Percentiles rank a stretch among this genome's conserved stretches.
Evolutionary conservation across 2,113 vertebrate genomes (phyloP).

Genomic region (Crypturellus undulatus): DNA sequence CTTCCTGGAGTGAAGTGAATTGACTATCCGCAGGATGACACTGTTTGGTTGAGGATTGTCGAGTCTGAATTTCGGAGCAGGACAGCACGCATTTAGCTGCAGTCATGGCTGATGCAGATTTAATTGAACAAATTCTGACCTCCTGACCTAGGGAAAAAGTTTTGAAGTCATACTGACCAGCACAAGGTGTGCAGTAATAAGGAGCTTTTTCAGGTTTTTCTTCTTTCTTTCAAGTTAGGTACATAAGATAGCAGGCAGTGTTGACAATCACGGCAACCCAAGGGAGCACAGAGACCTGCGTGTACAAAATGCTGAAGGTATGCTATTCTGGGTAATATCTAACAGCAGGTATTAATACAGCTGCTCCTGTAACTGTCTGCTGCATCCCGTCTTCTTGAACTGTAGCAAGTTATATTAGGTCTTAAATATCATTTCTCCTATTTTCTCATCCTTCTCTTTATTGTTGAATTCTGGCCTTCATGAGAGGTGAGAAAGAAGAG

Average conservation of each 20-base stretch:
- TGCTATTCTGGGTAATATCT: background rate
- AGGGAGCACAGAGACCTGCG: background rate
- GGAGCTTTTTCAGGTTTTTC: background rate
- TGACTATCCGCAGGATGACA: background rate
- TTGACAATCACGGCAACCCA: background rate
- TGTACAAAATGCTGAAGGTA: background rate
- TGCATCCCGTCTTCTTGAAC: background rate
- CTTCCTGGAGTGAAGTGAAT: background rate
- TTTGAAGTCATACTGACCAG: accelerated
- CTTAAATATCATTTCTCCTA: background rate
- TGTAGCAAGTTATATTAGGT: background rate
- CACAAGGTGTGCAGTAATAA: background rate
- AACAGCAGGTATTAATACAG: background rate
- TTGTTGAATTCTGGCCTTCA: background rate
- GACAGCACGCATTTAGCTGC: background rate
- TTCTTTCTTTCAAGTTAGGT: background rate
- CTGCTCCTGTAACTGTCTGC: background rate
- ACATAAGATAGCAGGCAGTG: background rate
- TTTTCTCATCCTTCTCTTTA: background rate
- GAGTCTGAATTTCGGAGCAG: background rate
- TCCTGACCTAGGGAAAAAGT: background rate
- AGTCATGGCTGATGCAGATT: background rate
- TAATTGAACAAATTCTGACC: background rate
- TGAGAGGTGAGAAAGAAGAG: background rate
- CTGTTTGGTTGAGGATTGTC: background rate